These are phyloP conservation scores for Phrynosoma platyrhinos DNA, from an alignment of 2,113 vertebrate genomes.

Conservation along the genomic window DNA sequence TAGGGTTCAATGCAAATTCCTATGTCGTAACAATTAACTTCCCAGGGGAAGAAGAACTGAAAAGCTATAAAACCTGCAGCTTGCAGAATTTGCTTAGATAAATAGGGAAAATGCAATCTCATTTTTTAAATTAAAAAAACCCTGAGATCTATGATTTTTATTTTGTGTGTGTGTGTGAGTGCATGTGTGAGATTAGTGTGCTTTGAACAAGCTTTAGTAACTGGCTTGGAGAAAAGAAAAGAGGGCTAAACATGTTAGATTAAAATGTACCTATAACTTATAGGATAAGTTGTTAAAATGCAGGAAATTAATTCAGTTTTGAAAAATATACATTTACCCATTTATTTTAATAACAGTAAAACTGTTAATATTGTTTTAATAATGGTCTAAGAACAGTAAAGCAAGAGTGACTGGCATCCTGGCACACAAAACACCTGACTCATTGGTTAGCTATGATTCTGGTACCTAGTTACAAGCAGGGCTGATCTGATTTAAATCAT, in stretches of 20 bases:
- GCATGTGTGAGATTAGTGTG: conserved; percentile 30
- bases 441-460: neutral
- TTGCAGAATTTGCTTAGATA: conserved; percentile 8
- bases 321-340: neutral
- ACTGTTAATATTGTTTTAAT: neutral
- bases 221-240: neutral
- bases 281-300: conserved; percentile 29
- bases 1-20: conserved; percentile 6
- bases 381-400: neutral
- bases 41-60: neutral
- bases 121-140: neutral
- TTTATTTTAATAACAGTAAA: conserved; percentile 24
- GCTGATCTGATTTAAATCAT: too few species aligned
- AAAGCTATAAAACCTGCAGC: neutral
- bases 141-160: neutral
- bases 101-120: neutral
- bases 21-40: neutral
- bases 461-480: too few species aligned
- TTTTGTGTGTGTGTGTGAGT: too few species aligned
- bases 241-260: conserved; percentile 20
- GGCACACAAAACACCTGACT: too few species aligned
- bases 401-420: too few species aligned
- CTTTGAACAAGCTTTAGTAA: neutral
- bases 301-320: conserved; percentile 21
- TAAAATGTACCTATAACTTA: conserved; percentile 28